Evolutionary conservation across 2,888 invertebrate genomes (phyloP).

Genomic region (Tetragonisca angustula): DNA sequence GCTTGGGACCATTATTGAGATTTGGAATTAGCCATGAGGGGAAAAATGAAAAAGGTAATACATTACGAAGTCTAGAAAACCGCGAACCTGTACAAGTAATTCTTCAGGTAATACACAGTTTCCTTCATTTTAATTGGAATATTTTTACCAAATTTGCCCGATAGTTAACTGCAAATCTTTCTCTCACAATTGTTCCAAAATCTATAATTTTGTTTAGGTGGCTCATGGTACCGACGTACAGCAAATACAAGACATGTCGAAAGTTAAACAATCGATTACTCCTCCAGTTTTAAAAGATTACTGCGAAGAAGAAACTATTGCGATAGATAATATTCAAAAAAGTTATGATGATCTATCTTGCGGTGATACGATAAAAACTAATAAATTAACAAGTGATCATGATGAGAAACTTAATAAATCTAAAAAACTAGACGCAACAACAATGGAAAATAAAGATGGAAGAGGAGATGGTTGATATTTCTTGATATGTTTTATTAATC

Average conservation of each 20-base stretch:
- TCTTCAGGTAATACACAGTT: slow-evolving; percentile 61
- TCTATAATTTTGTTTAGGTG: slow-evolving; percentile 7
- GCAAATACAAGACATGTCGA: neutral
- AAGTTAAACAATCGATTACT: neutral
- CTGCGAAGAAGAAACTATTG: neutral
- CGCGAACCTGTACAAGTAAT: slow-evolving; percentile 69
- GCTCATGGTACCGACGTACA: neutral
- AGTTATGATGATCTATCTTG: slow-evolving; percentile 16
- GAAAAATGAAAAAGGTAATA: slow-evolving; percentile 21
- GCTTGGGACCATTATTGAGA: slow-evolving; percentile 70
- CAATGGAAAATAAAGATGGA: neutral
- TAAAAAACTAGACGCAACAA: neutral
- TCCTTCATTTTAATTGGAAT: neutral
- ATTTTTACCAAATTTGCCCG: neutral
- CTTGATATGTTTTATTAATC: neutral
- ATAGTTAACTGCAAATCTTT: neutral
- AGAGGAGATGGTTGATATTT: slow-evolving; percentile 39
- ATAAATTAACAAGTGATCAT: neutral
- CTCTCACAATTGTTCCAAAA: neutral
- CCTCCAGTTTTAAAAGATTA: neutral
- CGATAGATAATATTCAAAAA: neutral
- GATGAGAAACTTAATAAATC: neutral
- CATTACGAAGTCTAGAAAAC: slow-evolving; percentile 39
- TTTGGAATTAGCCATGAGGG: slow-evolving; percentile 56
- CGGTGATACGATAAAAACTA: slow-evolving; percentile 25